Evolutionary conservation across 1,140 invertebrate species (phyloP), one percentile per base, ranked within the genome.

Genomic region (Orussus abietinus): DNA sequence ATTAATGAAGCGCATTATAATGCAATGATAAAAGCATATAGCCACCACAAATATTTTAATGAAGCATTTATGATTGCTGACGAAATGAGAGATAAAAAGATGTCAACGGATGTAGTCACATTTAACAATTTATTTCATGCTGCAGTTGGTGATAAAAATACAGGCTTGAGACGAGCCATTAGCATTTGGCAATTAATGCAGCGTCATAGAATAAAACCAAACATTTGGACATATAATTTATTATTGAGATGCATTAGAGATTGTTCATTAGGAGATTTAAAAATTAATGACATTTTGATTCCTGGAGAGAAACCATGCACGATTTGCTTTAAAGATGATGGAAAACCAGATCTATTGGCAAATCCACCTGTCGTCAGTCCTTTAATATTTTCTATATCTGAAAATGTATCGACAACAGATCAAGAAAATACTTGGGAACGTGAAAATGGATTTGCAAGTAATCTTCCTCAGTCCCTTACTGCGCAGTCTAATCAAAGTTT

Each of bases 1-100:
- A 78, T 86, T 2, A 93, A 92, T 68, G 57, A 81, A 1, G 80
- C 80, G 3, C 89, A 87, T 61, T 94, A 90, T 51, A 85, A 92
- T 78, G 79, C 85, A 3, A 85, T 95, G 82, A 87, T 96, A 5
- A 95, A 92, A 77, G 88, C 90, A 3, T 96, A 89, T 77, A 89
- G 88, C 3, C 70, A 82, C 47, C 87, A 86, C 72, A 84, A 85
- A 4, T 82, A 91, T 63, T 55, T 92, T 9, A 42, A 77, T 33
- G 82, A 79, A 34, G 87, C 90, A 4, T 93, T 93, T 72, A 49
- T 77, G 57, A 59, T 95, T 37, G 83, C 86, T 6, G 90, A 96
- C 75, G 85, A 93, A 77, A 91, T 93, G 84, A 51, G 72, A 1
- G 72, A 80, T 20, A 83, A 82, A 35, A 72, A 78, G 35, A 64